Conservation (phyloP, 1,140 invertebrate species). For the Rhynchophorus ferrugineus region DNA sequence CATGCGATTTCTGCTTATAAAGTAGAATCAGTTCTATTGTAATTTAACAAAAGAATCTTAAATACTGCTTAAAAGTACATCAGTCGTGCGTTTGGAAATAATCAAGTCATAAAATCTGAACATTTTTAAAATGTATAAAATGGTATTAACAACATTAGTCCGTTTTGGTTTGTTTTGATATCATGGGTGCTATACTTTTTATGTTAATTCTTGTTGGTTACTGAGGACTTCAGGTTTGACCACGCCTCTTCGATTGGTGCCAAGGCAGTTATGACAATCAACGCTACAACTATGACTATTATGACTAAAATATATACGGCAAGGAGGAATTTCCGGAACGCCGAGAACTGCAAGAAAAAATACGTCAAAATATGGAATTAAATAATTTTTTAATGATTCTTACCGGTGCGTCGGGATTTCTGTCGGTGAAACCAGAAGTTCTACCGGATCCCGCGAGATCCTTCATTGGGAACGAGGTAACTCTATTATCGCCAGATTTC, state of each 20-base stretch:
- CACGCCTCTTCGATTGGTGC: conserved; percentile 61
- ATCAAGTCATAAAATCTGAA: too few species aligned
- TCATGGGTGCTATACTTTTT: too few species aligned
- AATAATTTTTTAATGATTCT: conserved; percentile 28
- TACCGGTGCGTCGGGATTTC: conserved; percentile 68
- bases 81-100: too few species aligned
- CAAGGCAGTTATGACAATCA: conserved; percentile 64
- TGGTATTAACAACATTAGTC: too few species aligned
- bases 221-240: conserved; percentile 19
- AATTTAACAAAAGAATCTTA: too few species aligned
- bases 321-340: conserved; percentile 64
- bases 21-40: too few species aligned
- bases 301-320: conserved; percentile 65
- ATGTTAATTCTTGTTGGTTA: conserved; percentile 12
- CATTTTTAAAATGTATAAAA: too few species aligned
- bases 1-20: too few species aligned
- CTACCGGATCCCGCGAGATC: conserved; percentile 61
- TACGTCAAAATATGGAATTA: conserved; percentile 9
- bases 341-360: conserved; percentile 59
- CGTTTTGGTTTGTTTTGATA: too few species aligned
- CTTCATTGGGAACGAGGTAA: conserved; percentile 77
- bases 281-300: conserved; percentile 51
- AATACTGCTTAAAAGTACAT: too few species aligned
- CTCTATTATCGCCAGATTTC: conserved; percentile 58
- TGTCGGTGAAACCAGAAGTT: conserved; percentile 52